Percentiles rank a stretch among this genome's conserved stretches.
These are phyloP conservation scores for Hanleya hanleyi DNA, from an alignment of 2,888 invertebrate species.

Conservation along the genomic window DNA sequence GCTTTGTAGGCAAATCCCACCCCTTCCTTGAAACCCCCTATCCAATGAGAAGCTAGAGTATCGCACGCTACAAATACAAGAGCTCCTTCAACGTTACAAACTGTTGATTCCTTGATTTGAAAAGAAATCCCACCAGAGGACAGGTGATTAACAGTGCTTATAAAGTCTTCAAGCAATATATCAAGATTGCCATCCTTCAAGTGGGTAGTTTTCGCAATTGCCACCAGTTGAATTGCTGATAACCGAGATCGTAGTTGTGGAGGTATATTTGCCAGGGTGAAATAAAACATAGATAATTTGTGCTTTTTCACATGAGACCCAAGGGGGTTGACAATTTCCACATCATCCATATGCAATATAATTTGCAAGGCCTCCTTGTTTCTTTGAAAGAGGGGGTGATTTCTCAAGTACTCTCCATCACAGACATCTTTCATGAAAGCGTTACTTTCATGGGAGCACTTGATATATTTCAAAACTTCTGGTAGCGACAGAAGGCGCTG, in stretches of 20 bases:
- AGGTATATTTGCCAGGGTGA: slow-evolving; percentile 19
- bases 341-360: slow-evolving; percentile 15
- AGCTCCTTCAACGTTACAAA: background rate
- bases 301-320: slow-evolving; percentile 25
- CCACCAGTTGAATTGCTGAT: slow-evolving; percentile 11
- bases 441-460: background rate
- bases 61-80: background rate
- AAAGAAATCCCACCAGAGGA: background rate
- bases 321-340: slow-evolving; percentile 26
- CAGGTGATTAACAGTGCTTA: background rate
- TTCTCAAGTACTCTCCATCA: slow-evolving; percentile 14
- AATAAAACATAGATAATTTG: slow-evolving; percentile 27
- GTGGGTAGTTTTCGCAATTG: background rate
- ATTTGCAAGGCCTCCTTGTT: slow-evolving; percentile 8
- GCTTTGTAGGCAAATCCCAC: slow-evolving; percentile 12
- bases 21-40: slow-evolving; percentile 13
- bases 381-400: background rate
- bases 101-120: background rate
- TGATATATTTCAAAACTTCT: background rate
- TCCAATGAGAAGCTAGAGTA: slow-evolving; percentile 7
- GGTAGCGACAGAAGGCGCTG: background rate
- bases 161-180: background rate
- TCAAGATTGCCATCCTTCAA: background rate
- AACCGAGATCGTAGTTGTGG: slow-evolving; percentile 14
- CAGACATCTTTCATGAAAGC: slow-evolving; percentile 13